These are phyloP conservation scores for Antitype chi DNA, from an alignment of 2,888 invertebrate species.

Conservation along the genomic window DNA sequence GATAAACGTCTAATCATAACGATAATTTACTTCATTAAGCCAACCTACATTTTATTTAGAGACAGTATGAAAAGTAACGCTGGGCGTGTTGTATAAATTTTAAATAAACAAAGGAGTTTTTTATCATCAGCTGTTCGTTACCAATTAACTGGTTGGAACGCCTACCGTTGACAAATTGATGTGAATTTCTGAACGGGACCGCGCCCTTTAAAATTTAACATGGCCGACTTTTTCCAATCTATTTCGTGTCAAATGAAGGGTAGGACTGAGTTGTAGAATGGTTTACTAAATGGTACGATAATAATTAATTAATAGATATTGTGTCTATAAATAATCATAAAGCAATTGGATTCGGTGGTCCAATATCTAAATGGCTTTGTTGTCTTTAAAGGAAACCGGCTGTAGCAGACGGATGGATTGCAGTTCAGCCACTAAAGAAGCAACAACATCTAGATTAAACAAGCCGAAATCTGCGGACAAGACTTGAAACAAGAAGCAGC, in stretches of 20 bases:
- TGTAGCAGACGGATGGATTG: no score
- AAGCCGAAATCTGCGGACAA: no score
- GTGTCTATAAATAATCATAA: not conserved
- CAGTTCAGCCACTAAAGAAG: no score
- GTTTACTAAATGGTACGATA: not conserved
- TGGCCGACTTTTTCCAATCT: conserved; percentile 70
- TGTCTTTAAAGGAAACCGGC: no score
- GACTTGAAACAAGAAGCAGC: no score
- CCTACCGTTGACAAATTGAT: conserved; percentile 86
- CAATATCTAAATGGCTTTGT: not conserved
- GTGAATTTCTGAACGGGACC: conserved; percentile 67
- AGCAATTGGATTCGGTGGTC: not conserved
- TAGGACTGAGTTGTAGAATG: not conserved
- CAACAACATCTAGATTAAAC: no score
- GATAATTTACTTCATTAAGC: conserved; percentile 36
- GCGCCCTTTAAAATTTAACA: conserved; percentile 75
- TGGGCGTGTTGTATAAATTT: conserved; percentile 71
- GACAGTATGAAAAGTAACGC: conserved; percentile 56
- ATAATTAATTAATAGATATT: not conserved
- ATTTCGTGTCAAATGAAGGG: conserved; percentile 47
- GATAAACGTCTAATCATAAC: conserved; percentile 33
- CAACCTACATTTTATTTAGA: conserved; percentile 54
- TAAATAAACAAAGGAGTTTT: conserved; percentile 77
- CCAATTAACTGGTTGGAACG: conserved; percentile 84
- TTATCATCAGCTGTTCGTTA: conserved; percentile 77